Conservation (phyloP, 2,797 vertebrate species). For the Rhabdophis nuchalis region DNA sequence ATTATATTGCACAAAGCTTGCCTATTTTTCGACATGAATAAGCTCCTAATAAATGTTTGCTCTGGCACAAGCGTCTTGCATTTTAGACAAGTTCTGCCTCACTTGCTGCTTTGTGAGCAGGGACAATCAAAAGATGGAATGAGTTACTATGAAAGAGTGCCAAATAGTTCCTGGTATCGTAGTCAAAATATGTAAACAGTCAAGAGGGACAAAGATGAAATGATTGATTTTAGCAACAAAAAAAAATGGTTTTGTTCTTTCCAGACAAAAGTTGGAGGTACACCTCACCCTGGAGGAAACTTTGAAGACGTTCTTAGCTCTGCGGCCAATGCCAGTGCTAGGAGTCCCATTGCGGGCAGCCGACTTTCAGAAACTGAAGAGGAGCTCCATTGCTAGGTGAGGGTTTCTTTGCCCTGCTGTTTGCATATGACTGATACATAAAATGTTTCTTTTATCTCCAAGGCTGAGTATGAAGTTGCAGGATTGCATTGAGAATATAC, state of each 20-base stretch:
- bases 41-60: background rate
- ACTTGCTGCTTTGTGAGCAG: constrained; percentile 4
- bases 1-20: background rate
- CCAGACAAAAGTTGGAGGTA: constrained; percentile 88
- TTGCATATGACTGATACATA: constrained; percentile 26
- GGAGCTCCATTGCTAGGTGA: constrained; percentile 75
- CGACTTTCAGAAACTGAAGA: constrained; percentile 68
- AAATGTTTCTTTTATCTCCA: constrained; percentile 5
- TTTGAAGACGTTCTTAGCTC: constrained; percentile 96
- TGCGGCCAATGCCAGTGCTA: constrained; percentile 85
- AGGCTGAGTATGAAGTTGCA: background rate
- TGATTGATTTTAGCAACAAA: background rate
- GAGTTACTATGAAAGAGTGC: constrained; percentile 38
- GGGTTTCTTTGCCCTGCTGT: background rate
- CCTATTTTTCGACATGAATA: background rate
- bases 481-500: background rate
- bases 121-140: constrained; percentile 26
- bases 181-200: constrained; percentile 27
- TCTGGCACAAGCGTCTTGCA: background rate
- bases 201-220: background rate
- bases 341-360: constrained; percentile 76
- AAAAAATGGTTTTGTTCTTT: constrained; percentile 37
- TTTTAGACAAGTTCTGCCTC: background rate
- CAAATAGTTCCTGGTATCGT: constrained; percentile 40
- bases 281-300: constrained; percentile 75